phyloP scores from a whole-genome alignment of 1,140 invertebrate genomes.

The Drosophila kepulauana region DNA sequence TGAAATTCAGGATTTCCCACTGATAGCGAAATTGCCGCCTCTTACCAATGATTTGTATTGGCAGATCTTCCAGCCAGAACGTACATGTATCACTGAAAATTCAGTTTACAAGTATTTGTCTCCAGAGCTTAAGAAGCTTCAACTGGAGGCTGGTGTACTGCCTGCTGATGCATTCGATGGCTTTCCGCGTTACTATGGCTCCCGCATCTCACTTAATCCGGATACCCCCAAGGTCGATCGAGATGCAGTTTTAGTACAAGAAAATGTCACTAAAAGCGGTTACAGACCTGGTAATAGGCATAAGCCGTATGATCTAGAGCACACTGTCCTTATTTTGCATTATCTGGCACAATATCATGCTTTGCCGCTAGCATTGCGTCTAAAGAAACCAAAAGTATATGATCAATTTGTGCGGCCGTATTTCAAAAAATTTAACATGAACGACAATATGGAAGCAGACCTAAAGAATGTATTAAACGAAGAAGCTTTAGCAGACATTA shows the following conservation, averaged over 20 bases:
- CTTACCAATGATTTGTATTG: conserved; percentile 86
- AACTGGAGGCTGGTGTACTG: conserved; percentile 85
- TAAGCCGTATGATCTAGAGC: conserved; percentile 85
- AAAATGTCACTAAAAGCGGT: conserved; percentile 86
- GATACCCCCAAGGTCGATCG: conserved; percentile 85
- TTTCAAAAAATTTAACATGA: conserved; percentile 77
- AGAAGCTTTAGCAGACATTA: conserved; percentile 52
- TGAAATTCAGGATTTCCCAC: conserved; percentile 78
- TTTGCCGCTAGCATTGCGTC: conserved; percentile 86
- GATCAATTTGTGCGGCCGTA: conserved; percentile 84
- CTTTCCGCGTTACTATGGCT: conserved; percentile 86
- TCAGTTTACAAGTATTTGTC: conserved; percentile 86
- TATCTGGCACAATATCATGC: conserved; percentile 87
- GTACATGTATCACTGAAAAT: conserved; percentile 87
- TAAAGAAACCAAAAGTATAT: conserved; percentile 86
- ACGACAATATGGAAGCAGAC: conserved; percentile 43
- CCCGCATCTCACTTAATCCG: conserved; percentile 85
- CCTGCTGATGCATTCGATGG: conserved; percentile 84
- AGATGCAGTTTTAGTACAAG: conserved; percentile 87
- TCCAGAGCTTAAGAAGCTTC: conserved; percentile 85
- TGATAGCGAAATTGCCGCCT: conserved; percentile 87
- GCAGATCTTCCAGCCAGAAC: conserved; percentile 86
- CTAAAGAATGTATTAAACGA: conserved; percentile 31
- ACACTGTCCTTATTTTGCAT: conserved; percentile 85
- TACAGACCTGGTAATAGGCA: conserved; percentile 86